Conservation (phyloP, 2,113 vertebrate species). For the Laterallus jamaicensis region DNA sequence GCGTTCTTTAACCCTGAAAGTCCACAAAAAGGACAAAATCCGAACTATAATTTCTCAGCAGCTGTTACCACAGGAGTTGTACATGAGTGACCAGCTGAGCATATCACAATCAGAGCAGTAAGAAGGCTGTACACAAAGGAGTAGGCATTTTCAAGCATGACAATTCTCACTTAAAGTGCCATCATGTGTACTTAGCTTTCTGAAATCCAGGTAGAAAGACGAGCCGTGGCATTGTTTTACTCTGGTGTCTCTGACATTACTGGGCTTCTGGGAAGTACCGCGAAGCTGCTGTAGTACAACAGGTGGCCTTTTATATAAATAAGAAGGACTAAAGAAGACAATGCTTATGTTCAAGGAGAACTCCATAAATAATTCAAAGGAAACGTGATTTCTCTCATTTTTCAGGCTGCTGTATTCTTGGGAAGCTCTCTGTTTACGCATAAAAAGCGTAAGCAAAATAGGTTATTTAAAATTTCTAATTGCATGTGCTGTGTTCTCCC, state of each 20-base stretch:
- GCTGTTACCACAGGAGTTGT: neutral
- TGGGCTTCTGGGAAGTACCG: neutral
- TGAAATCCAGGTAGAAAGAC: neutral
- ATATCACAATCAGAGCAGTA: neutral
- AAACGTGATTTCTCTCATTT: neutral
- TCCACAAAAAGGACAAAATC: neutral
- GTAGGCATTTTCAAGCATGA: neutral
- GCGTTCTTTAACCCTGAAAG: neutral
- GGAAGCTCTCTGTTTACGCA: neutral
- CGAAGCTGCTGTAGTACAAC: neutral
- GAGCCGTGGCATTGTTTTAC: neutral
- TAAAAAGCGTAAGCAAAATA: neutral
- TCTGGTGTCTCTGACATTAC: neutral
- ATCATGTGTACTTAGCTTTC: neutral
- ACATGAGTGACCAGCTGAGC: neutral
- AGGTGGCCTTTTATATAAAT: neutral
- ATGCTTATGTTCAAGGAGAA: neutral
- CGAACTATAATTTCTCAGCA: neutral
- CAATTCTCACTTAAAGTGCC: neutral
- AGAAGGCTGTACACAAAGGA: neutral
- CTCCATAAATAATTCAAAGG: slow-evolving; percentile 10
- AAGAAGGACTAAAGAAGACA: neutral
- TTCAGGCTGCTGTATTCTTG: neutral
- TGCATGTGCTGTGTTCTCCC: neutral
- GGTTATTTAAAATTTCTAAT: neutral